Evolutionary conservation across 35 echinoderm and acorn worm genomes (phyloP), one percentile per base, ranked within the genome.

Genomic region (Stichopus chloronotus): DNA sequence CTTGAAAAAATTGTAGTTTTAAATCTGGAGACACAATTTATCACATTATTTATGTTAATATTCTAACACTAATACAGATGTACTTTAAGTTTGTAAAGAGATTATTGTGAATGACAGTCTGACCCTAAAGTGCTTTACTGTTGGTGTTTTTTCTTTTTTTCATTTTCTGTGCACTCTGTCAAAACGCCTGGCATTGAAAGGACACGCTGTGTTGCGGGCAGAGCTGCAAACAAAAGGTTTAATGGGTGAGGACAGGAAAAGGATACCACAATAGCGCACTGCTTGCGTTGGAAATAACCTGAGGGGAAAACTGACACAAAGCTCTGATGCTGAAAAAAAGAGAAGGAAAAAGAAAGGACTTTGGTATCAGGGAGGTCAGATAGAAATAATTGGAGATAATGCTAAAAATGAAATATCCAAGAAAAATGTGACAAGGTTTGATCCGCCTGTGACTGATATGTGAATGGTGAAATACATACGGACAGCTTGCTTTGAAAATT

Each of bases 271-370:
- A 85, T 25, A 81, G 24, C 82, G n/a, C 58, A 58, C 56, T 12
- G 55, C 82, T 85, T 85, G 82, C 52, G 55, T 85, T 58, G 57
- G 17, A 85, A 85, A 85, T 85, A 59, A 56, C 82, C 82, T 85
- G 82, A 58, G 82, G 82, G 5, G 11, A 85, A 85, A 58, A 21
- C 55, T 20, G 57, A 85, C 82, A 85, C 82, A 85, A 85, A 85
- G 82, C 55, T 7, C 57, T 9, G 14, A 20, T n/a, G 10, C 14
- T 85, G 82, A 60, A 85, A 85, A 59, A 56, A 85, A 58, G 58
- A 85, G 54, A 85, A 85, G 82, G 58, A 85, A 59, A 56, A 85
- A 58, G 58, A 85, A 53, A 85, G 58, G 82, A 85, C 82, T 85
- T 58, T 56, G 55, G 55, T 19, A 85, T 85, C 53, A n/a, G 59